phyloP scores from a whole-genome alignment of 1,140 invertebrate genomes.

The Scaptomyza hsui region DNA sequence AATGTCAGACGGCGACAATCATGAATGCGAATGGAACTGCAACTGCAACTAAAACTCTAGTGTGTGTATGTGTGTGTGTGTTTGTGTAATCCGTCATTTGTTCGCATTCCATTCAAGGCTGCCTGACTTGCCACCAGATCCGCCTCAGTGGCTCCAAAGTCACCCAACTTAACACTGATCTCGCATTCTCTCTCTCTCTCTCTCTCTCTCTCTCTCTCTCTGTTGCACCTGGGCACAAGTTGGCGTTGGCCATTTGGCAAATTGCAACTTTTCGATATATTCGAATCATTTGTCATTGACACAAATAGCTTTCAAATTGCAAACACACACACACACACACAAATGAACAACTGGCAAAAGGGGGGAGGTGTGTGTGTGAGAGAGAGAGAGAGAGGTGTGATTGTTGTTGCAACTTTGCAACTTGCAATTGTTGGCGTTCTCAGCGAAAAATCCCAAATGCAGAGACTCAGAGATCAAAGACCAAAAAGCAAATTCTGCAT shows the following conservation, averaged over 20 bases:
- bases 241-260: constrained; percentile 65
- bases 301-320: constrained; percentile 82
- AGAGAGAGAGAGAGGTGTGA: constrained; percentile 8
- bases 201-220: constrained; percentile 13
- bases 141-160: constrained; percentile 55
- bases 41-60: constrained; percentile 31
- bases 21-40: constrained; percentile 5
- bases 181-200: constrained; percentile 11
- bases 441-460: constrained; percentile 70
- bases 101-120: constrained; percentile 81
- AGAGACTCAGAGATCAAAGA: constrained; percentile 38
- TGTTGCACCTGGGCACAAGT: constrained; percentile 41
- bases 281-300: constrained; percentile 83
- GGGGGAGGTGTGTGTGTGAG: neutral
- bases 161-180: constrained; percentile 15
- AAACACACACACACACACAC: constrained; percentile 42
- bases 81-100: constrained; percentile 70
- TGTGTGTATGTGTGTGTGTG: neutral
- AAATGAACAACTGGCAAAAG: constrained; percentile 2
- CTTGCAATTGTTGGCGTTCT: constrained; percentile 53
- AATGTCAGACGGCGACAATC: constrained; percentile 63
- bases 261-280: constrained; percentile 81
- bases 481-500: constrained; percentile 11
- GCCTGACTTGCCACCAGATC: constrained; percentile 56
- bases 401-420: constrained; percentile 32